Percentiles rank a stretch among this genome's conserved stretches.
phyloP scores from a whole-genome alignment of 2,797 vertebrate species.

The Muscicapa striata region DNA sequence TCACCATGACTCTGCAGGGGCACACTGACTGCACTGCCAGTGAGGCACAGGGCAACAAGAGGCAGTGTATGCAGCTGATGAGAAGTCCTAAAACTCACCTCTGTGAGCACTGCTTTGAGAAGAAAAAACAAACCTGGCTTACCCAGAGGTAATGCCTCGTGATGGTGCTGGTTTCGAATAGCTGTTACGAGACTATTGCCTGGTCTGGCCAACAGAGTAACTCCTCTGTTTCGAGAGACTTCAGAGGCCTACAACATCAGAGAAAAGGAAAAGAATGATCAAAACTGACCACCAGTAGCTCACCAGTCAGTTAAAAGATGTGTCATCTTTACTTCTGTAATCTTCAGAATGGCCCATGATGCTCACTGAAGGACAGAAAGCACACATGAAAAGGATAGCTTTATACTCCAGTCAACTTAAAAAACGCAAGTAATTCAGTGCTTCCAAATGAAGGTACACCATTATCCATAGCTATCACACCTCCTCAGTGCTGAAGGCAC shows the following conservation, averaged over 20 bases:
- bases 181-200: conserved; percentile 91
- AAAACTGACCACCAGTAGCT: neutral
- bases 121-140: conserved; percentile 32
- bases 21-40: neutral
- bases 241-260: conserved; percentile 87
- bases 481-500: neutral
- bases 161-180: conserved; percentile 89
- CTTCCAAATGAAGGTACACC: neutral
- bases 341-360: neutral
- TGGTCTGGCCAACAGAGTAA: conserved; percentile 87
- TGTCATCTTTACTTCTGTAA: neutral
- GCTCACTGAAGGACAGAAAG: neutral
- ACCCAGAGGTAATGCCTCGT: conserved; percentile 84
- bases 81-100: neutral
- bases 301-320: neutral
- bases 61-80: neutral
- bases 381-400: neutral
- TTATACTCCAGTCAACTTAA: neutral
- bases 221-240: conserved; percentile 91
- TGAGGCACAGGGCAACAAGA: neutral
- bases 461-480: neutral
- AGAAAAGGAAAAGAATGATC: neutral
- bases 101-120: neutral
- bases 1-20: neutral
- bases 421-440: neutral